A percentile compares a stretch with the other conserved stretches of the same genome.
Evolutionary conservation across 1,140 invertebrate species (phyloP).

Genomic region (Harpegnathos saltator): DNA sequence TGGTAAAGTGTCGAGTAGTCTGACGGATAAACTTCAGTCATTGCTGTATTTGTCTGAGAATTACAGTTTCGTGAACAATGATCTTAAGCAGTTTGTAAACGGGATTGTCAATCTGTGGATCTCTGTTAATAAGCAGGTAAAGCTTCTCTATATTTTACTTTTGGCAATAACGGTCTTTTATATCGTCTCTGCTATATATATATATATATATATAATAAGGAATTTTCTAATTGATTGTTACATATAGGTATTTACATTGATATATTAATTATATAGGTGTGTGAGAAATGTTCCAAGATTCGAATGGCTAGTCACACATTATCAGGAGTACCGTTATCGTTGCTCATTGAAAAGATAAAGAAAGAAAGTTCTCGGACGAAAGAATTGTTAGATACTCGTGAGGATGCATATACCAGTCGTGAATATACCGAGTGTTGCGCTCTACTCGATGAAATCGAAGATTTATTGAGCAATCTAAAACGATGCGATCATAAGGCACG

Average conservation of each 20-base stretch:
- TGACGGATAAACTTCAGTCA: slow-evolving; percentile 72
- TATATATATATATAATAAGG: not conserved
- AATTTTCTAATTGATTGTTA: not conserved
- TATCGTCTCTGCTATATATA: slow-evolving; percentile 20
- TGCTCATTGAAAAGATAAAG: slow-evolving; percentile 73
- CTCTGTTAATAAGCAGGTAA: slow-evolving; percentile 71
- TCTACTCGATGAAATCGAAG: slow-evolving; percentile 70
- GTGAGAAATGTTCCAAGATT: slow-evolving; percentile 70
- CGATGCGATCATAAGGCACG: slow-evolving; percentile 76
- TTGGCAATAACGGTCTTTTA: slow-evolving; percentile 5
- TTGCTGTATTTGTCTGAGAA: slow-evolving; percentile 66
- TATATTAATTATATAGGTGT: slow-evolving; percentile 59
- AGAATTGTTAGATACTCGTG: slow-evolving; percentile 64
- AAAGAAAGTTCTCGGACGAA: slow-evolving; percentile 68
- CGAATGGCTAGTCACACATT: slow-evolving; percentile 73
- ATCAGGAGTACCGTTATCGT: slow-evolving; percentile 71
- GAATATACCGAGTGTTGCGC: slow-evolving; percentile 68
- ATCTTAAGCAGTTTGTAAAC: slow-evolving; percentile 73
- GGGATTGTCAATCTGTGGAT: slow-evolving; percentile 71
- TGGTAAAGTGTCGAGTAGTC: slow-evolving; percentile 58
- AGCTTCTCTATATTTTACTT: slow-evolving; percentile 26
- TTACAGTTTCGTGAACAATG: slow-evolving; percentile 28
- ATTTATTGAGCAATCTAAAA: slow-evolving; percentile 67
- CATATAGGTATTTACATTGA: slow-evolving; percentile 28
- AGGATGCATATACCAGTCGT: slow-evolving; percentile 60